These are phyloP conservation scores for Ataeniobius toweri DNA, from an alignment of 2,797 vertebrate genomes.

Conservation along the genomic window DNA sequence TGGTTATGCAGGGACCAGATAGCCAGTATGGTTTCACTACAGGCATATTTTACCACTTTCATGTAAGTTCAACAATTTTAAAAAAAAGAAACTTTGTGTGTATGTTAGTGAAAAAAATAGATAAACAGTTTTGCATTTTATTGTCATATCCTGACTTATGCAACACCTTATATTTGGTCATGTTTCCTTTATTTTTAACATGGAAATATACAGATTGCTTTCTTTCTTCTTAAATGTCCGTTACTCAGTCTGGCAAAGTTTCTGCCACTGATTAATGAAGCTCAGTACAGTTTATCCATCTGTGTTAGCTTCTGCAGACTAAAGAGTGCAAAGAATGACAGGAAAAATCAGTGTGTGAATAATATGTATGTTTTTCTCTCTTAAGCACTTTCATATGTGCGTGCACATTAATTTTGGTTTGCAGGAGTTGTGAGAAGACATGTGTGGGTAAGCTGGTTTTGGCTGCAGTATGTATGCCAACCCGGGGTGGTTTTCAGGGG, in stretches of 20 bases:
- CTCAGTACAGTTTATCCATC: conserved; percentile 33
- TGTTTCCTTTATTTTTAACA: background rate
- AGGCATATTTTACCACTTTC: background rate
- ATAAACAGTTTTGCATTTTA: background rate
- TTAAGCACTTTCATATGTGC: conserved; percentile 9
- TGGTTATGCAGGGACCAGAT: background rate
- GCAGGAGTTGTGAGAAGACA: background rate
- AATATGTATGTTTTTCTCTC: conserved; percentile 21
- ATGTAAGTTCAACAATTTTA: background rate
- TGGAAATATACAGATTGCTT: background rate
- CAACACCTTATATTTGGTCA: background rate
- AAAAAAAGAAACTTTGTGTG: background rate
- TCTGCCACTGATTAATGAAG: conserved; percentile 21
- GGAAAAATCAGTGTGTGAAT: background rate
- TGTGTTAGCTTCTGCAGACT: conserved; percentile 33
- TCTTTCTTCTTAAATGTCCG: background rate
- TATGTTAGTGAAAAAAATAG: background rate
- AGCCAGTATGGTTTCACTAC: too few species aligned
- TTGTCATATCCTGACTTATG: background rate
- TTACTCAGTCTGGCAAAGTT: conserved; percentile 30
- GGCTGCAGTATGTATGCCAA: conserved; percentile 4
- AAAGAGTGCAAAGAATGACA: conserved; percentile 9
- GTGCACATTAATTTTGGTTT: conserved; percentile 11
- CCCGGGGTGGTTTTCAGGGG: conserved; percentile 29
- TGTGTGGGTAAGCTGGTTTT: conserved; percentile 7